Percentiles rank a stretch among this genome's conserved stretches.
These are phyloP conservation scores for Sparus aurata DNA, from an alignment of 2,797 vertebrate genomes.

Conservation along the genomic window DNA sequence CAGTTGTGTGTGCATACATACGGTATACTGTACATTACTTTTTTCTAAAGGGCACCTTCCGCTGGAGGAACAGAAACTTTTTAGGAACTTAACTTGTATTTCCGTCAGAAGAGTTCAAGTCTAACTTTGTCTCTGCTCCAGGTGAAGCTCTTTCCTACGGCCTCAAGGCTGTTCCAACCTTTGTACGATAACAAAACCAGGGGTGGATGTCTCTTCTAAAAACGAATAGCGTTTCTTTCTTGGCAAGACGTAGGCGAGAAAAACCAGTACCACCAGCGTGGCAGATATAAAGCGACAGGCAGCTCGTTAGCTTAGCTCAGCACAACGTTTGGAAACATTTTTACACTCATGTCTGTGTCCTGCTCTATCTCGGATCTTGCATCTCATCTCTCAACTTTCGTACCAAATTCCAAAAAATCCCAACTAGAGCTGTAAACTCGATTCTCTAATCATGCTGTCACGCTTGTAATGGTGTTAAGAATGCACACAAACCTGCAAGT, in stretches of 20 bases:
- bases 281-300: neutral
- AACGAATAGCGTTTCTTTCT: neutral
- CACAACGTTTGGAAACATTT: neutral
- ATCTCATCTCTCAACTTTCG: too few relatives aligned
- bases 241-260: neutral
- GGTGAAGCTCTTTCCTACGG: neutral
- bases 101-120: neutral
- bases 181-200: neutral
- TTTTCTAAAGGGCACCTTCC: neutral
- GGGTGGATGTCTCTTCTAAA: neutral
- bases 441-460: too few relatives aligned
- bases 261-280: neutral
- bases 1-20: conserved; percentile 5
- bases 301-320: neutral
- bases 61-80: neutral
- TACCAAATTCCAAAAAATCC: too few relatives aligned
- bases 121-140: conserved; percentile 4
- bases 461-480: too few relatives aligned
- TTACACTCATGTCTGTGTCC: too few relatives aligned
- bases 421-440: too few relatives aligned
- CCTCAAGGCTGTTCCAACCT: neutral
- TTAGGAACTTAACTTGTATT: neutral
- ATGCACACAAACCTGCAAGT: too few relatives aligned
- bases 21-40: neutral
- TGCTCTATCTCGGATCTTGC: too few relatives aligned